Conservation (phyloP, 2,888 invertebrate species). For the Microctonus aethiopoides region DNA sequence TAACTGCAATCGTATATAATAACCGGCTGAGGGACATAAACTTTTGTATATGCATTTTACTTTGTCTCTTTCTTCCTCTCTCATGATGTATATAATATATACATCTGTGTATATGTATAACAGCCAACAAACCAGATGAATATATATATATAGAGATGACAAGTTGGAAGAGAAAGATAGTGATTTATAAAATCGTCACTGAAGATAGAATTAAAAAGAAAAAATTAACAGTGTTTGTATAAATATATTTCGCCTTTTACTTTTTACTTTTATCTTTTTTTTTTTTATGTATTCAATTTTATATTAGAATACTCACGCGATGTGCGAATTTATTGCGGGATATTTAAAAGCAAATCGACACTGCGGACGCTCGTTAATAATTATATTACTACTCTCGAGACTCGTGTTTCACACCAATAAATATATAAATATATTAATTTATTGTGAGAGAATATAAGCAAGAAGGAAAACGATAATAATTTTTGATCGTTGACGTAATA, state of each 20-base stretch:
- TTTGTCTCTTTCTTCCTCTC: conserved; percentile 5
- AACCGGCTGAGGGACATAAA: conserved; percentile 29
- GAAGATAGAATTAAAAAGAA: neutral
- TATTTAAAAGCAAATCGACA: conserved; percentile 31
- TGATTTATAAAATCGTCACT: neutral
- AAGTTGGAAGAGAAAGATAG: neutral
- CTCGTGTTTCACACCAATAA: conserved; percentile 13
- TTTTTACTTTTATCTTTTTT: neutral
- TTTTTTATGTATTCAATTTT: neutral
- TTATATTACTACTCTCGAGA: conserved; percentile 27
- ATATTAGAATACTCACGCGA: conserved; percentile 29
- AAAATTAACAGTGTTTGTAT: conserved; percentile 14
- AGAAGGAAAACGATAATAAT: conserved; percentile 19
- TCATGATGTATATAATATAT: neutral
- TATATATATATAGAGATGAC: neutral
- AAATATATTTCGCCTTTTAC: neutral
- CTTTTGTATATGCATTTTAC: conserved; percentile 37
- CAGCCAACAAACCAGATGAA: neutral
- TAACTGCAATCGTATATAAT: conserved; percentile 35
- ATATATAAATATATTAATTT: neutral
- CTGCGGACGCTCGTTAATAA: conserved; percentile 30
- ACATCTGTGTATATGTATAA: neutral
- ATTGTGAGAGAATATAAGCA: neutral
- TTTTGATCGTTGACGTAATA: conserved; percentile 18
- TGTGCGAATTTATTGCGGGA: conserved; percentile 33